Percentiles rank a stretch among this genome's conserved stretches.
Evolutionary conservation across 2,888 invertebrate species (phyloP).

Genomic region (Phragmatobia fuliginosa): DNA sequence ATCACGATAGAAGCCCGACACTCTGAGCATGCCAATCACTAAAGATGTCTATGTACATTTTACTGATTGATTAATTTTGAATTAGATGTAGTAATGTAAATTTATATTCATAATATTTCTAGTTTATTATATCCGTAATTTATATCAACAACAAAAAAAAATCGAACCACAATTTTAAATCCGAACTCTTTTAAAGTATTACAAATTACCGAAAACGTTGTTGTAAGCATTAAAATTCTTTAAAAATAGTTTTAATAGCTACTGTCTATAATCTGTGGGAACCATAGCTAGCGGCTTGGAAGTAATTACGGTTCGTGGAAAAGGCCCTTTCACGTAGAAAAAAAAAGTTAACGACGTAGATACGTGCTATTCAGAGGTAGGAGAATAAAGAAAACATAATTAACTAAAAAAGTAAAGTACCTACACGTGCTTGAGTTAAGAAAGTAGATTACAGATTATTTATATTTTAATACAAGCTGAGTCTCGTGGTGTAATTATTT

Average conservation of each 20-base stretch:
- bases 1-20: background rate
- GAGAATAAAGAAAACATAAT: slow-evolving; percentile 7
- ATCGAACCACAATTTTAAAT: slow-evolving; percentile 2
- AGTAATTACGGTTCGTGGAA: slow-evolving; percentile 42
- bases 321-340: slow-evolving; percentile 43
- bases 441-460: background rate
- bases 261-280: slow-evolving; percentile 38
- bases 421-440: background rate
- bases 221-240: slow-evolving; percentile 44
- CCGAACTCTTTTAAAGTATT: slow-evolving; percentile 10
- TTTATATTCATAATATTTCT: background rate
- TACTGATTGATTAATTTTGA: too few species aligned
- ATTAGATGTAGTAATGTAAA: too few species aligned
- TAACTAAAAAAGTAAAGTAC: slow-evolving; percentile 7
- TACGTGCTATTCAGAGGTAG: slow-evolving; percentile 18
- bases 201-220: slow-evolving; percentile 17
- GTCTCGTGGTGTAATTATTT: too few species aligned
- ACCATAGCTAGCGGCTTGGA: slow-evolving; percentile 40
- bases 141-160: background rate
- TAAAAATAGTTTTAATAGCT: slow-evolving; percentile 43
- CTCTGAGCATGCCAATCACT: background rate
- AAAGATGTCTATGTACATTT: too few species aligned
- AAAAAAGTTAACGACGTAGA: slow-evolving; percentile 38
- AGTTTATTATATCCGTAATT: background rate
- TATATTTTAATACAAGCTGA: background rate